A percentile compares a stretch with the other conserved stretches of the same genome.
phyloP scores from a whole-genome alignment of 2,113 vertebrate species.

The Engraulis encrasicolus region DNA sequence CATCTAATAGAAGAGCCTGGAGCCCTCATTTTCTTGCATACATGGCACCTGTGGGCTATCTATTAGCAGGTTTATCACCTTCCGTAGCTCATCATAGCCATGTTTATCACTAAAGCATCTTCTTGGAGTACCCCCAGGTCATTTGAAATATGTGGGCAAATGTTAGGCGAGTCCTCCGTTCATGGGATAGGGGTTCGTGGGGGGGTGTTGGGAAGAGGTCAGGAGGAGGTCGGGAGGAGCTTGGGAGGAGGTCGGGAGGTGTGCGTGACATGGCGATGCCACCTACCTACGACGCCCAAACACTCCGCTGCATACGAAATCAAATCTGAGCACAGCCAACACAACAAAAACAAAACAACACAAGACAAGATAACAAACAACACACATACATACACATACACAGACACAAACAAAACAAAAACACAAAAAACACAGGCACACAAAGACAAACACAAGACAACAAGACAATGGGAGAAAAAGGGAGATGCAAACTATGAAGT shows the following conservation, averaged over 20 bases:
- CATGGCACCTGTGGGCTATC: too few species aligned
- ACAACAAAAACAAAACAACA: conserved; percentile 80
- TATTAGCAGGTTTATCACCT: too few species aligned
- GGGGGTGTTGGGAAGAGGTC: too few species aligned
- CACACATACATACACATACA: conserved; percentile 72
- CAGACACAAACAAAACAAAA: conserved; percentile 47
- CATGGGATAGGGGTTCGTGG: too few species aligned
- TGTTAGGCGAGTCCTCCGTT: too few species aligned
- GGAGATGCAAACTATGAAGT: neutral
- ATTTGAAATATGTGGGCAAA: too few species aligned
- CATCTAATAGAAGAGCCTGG: too few species aligned
- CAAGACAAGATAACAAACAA: conserved; percentile 62
- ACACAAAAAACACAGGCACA: neutral
- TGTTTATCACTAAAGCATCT: too few species aligned
- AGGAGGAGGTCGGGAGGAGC: too few species aligned
- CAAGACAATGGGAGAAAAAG: conserved; percentile 43
- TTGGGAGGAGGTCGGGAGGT: neutral
- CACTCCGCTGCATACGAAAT: conserved; percentile 87
- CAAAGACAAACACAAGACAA: neutral
- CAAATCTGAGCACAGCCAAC: conserved; percentile 84
- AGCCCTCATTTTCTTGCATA: too few species aligned
- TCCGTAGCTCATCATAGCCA: too few species aligned
- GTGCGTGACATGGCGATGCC: conserved; percentile 55
- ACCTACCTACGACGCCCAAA: conserved; percentile 91
- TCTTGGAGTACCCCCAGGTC: too few species aligned